Evolutionary conservation across 2,888 invertebrate genomes (phyloP).

Genomic region (Folsomia candida): DNA sequence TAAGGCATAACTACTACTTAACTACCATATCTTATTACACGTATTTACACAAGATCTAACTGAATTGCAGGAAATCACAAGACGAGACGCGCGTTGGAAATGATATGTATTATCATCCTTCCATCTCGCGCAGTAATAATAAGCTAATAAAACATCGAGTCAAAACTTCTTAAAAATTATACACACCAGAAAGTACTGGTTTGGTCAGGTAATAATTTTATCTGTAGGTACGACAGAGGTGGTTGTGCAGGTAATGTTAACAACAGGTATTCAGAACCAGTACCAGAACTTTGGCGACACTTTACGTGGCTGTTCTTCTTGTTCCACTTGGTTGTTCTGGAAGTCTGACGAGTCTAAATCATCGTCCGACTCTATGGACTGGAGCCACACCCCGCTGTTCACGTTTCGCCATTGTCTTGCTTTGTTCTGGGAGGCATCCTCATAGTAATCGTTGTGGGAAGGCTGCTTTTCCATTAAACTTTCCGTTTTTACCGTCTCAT

Average conservation of each 20-base stretch:
- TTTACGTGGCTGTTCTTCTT: background rate
- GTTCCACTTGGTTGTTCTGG: background rate
- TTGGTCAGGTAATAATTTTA: background rate
- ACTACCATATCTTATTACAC: too few species aligned
- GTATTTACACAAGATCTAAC: background rate
- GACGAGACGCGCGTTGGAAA: background rate
- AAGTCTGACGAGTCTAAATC: background rate
- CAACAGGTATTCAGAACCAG: background rate
- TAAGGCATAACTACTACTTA: too few species aligned
- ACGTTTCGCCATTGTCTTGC: background rate
- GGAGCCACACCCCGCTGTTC: background rate
- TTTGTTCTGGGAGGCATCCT: background rate
- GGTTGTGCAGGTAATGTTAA: background rate
- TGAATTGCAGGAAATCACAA: conserved; percentile 3
- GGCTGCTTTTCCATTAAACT: background rate
- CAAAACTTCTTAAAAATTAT: too few species aligned
- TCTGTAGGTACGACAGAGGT: background rate
- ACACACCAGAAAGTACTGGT: background rate
- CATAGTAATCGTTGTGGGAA: background rate
- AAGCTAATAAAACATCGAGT: background rate
- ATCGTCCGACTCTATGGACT: background rate
- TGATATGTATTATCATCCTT: background rate
- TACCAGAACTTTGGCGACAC: background rate
- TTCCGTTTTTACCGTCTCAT: background rate
- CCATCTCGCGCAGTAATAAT: background rate